These are phyloP conservation scores for Epizoanthus rinbou DNA, from an alignment of 92 coral and sea anemone species.

Conservation along the genomic window DNA sequence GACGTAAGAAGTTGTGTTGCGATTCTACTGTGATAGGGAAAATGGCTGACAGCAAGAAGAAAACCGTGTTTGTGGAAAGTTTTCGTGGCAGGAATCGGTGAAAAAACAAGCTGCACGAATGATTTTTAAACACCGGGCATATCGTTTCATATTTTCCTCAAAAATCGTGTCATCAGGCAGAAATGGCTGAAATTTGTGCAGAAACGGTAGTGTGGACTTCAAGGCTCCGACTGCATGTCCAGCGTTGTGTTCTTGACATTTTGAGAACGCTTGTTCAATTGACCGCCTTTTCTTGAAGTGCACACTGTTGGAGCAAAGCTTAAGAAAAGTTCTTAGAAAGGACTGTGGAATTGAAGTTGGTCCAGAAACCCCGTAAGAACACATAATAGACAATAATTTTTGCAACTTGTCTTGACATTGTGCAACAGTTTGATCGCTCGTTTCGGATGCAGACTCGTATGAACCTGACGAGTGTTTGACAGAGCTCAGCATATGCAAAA, in stretches of 20 bases:
- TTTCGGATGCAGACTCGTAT: slow-evolving; percentile 27
- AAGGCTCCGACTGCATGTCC: slow-evolving; percentile 38
- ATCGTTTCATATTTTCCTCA: slow-evolving; percentile 28
- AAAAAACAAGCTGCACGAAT: slow-evolving; percentile 26
- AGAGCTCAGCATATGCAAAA: slow-evolving; percentile 24
- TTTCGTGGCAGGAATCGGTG: slow-evolving; percentile 26
- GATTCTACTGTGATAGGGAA: too few species aligned
- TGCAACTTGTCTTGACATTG: slow-evolving; percentile 22
- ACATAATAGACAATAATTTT: not conserved
- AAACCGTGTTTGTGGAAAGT: slow-evolving; percentile 15
- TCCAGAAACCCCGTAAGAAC: slow-evolving; percentile 23
- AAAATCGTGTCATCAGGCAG: slow-evolving; percentile 30
- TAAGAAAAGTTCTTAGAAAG: slow-evolving; percentile 26
- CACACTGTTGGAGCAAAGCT: slow-evolving; percentile 34
- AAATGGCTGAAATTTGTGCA: slow-evolving; percentile 31
- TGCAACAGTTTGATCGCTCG: slow-evolving; percentile 30
- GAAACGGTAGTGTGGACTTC: slow-evolving; percentile 28
- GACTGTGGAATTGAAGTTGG: slow-evolving; percentile 22
- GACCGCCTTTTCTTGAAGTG: slow-evolving; percentile 33
- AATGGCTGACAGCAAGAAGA: not conserved
- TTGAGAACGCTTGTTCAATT: slow-evolving; percentile 29
- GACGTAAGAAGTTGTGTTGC: too few species aligned
- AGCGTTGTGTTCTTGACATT: slow-evolving; percentile 24
- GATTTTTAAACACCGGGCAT: slow-evolving; percentile 35
- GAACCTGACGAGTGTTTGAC: slow-evolving; percentile 25